Conservation (phyloP, 2,888 invertebrate genomes). For the Resseliella maxima region DNA sequence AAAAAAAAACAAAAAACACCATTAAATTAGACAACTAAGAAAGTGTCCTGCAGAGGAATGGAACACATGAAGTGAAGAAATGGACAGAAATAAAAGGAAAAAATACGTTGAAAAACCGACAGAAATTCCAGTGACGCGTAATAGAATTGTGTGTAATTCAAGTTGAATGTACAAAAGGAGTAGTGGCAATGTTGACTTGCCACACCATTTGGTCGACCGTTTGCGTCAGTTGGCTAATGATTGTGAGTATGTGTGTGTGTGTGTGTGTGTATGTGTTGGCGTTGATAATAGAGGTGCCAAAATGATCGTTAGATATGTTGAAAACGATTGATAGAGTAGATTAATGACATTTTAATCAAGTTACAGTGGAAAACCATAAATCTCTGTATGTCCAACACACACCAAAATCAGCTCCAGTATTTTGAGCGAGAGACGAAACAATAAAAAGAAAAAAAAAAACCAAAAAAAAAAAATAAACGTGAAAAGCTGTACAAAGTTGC, state of each 20-base stretch:
- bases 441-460: neutral
- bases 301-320: neutral
- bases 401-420: neutral
- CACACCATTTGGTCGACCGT: slow-evolving; percentile 12
- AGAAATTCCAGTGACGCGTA: slow-evolving; percentile 36
- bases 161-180: neutral
- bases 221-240: slow-evolving; percentile 49
- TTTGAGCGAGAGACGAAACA: neutral
- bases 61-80: neutral
- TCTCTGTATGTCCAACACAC: neutral
- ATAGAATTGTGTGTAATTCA: slow-evolving; percentile 15
- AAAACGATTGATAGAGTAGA: neutral
- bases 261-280: neutral
- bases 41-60: slow-evolving; percentile 27
- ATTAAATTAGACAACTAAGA: slow-evolving; percentile 45
- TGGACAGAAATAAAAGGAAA: neutral
- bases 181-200: neutral
- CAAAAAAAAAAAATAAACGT: neutral
- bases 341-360: slow-evolving; percentile 42
- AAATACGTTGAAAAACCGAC: neutral
- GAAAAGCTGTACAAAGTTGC: neutral
- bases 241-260: neutral
- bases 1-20: neutral
- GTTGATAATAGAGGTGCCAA: slow-evolving; percentile 28
- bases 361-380: neutral